A percentile compares a stretch with the other conserved stretches of the same genome.
Conservation (phyloP, 2,888 invertebrate species). For the Eretmocerus hayati region DNA sequence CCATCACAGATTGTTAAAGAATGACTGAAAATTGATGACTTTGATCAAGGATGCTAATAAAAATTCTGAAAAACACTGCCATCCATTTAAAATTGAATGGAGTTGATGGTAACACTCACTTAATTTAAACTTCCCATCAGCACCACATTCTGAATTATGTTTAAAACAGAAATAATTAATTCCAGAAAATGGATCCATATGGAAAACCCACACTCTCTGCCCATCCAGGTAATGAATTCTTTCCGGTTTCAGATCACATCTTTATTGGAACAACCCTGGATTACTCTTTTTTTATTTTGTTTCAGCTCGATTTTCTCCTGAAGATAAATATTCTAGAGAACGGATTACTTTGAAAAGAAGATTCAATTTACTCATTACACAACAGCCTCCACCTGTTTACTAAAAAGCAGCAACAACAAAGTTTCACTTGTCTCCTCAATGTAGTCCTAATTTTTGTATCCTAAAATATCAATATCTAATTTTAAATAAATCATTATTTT, state of each 20-base stretch:
- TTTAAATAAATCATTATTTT: too few species aligned
- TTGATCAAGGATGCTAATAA: too few species aligned
- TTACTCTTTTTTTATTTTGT: conserved; percentile 26
- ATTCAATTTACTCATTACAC: conserved; percentile 79
- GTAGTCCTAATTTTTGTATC: conserved; percentile 9
- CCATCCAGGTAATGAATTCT: conserved; percentile 63
- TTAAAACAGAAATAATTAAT: too few species aligned
- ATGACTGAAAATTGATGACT: too few species aligned
- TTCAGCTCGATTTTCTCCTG: conserved; percentile 88
- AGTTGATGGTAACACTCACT: too few species aligned
- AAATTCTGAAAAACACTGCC: too few species aligned
- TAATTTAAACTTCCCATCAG: too few species aligned
- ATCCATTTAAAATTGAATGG: too few species aligned
- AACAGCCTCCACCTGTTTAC: conserved; percentile 67
- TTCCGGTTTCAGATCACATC: not conserved
- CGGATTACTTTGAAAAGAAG: conserved; percentile 83
- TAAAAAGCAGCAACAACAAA: conserved; percentile 47
- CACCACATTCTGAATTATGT: too few species aligned
- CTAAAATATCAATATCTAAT: too few species aligned
- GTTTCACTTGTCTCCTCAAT: not conserved
- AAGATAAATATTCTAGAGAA: conserved; percentile 87
- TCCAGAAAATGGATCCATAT: conserved; percentile 71
- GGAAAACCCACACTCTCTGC: conserved; percentile 81
- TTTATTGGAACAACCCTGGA: not conserved
- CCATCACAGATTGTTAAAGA: too few species aligned